Evolutionary conservation across 37 sponge, comb jelly and placozoan genomes (phyloP).

Genomic region (Aplysina aerophoba): DNA sequence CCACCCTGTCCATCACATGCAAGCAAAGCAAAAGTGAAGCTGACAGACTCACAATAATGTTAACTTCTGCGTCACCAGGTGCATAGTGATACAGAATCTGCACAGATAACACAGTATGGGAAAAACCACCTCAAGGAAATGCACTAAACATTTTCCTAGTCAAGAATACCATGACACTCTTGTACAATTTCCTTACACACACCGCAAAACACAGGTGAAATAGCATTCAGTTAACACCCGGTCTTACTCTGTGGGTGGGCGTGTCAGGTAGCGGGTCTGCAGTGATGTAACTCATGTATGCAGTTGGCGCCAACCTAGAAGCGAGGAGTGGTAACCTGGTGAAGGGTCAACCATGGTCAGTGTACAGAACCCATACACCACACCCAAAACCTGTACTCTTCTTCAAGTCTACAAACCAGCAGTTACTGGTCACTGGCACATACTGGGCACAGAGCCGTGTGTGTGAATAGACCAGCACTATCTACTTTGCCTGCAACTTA

Average conservation of each 20-base stretch:
- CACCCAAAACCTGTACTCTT: too few species aligned
- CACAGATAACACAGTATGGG: neutral
- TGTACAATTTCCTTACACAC: neutral
- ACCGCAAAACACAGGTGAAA: too few species aligned
- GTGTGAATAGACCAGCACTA: too few species aligned
- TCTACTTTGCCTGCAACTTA: too few species aligned
- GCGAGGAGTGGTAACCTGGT: too few species aligned
- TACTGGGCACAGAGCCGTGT: too few species aligned
- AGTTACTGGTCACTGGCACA: too few species aligned
- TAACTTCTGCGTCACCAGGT: conserved; percentile 81
- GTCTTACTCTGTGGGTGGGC: conserved; percentile 58
- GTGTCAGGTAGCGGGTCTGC: conserved; percentile 57
- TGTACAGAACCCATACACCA: neutral
- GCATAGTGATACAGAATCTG: conserved; percentile 77
- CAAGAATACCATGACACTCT: neutral
- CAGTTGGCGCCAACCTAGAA: conserved; percentile 68
- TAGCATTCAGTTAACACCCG: neutral
- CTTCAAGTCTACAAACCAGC: too few species aligned
- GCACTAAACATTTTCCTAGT: neutral
- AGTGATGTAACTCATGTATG: conserved; percentile 75
- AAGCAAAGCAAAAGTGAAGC: conserved; percentile 12
- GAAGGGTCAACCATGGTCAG: neutral
- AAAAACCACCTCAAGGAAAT: neutral
- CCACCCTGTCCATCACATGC: too few species aligned
- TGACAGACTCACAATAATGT: conserved; percentile 62